Conservation (phyloP, 2,113 vertebrate genomes). For the Rhea americana region DNA sequence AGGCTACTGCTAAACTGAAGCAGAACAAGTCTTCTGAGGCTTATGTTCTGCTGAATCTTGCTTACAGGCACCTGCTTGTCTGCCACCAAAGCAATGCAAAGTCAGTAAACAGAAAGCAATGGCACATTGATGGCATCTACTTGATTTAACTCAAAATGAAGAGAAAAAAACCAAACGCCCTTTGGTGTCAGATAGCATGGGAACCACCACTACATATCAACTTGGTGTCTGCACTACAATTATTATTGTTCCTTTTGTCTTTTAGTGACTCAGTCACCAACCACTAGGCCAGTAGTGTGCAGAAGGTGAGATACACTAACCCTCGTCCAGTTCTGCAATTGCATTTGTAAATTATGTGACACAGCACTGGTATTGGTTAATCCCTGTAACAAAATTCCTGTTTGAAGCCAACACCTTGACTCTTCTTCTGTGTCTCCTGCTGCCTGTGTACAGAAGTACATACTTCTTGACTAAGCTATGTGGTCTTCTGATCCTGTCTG, state of each 20-base stretch:
- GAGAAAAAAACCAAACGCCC: no score
- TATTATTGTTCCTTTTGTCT: background rate
- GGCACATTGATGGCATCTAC: background rate
- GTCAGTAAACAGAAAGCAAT: background rate
- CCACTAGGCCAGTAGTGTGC: background rate
- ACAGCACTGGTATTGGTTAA: background rate
- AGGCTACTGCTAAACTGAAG: background rate
- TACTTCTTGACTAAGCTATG: background rate
- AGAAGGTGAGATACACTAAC: background rate
- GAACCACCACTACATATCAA: background rate
- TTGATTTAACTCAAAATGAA: background rate
- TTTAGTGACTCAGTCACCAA: background rate
- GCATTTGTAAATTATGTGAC: background rate
- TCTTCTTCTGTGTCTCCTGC: background rate
- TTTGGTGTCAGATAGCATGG: no score
- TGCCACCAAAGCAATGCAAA: background rate
- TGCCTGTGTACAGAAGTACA: background rate
- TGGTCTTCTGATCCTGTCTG: background rate
- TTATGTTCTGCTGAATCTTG: no score
- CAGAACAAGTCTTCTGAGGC: background rate
- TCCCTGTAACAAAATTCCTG: background rate
- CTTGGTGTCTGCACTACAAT: background rate
- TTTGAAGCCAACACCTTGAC: background rate
- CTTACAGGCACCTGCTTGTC: background rate
- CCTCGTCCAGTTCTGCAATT: background rate